Base-by-base conservation (phyloP, 2,888 invertebrate species). In the Drosophila nr. fundita region DNA sequence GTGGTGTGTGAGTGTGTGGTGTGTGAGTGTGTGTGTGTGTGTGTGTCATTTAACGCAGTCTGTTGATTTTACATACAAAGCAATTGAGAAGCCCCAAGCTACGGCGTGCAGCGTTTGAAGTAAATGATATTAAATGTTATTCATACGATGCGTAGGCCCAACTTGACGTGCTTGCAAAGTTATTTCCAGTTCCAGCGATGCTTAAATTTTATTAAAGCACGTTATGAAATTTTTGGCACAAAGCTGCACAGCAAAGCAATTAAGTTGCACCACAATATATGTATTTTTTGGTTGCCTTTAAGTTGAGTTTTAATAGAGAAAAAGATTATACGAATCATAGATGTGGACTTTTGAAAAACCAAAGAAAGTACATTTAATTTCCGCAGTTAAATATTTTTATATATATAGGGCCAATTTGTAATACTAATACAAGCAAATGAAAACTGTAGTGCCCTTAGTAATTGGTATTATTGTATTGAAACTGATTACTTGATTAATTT, bases 81-180 rank as follows among this genome's bases (percentile, higher is more conserved):
- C 54, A 57, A 63, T 59, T 62, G 42, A 57, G 61, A 63, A 54
- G 66, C 60, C 60, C 61, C 49, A 48, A 40, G 61, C 48, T 59
- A 62, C 36, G 36, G 61, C 38, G 27, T 21, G 45, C 29, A 49
- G 61, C 63, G 65, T 73, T 76, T 82, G 68, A 68, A 80, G 83
- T 78, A 78, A 82, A 80, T 74, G 65, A 78, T 69, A 83, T 84
- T 80, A 82, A 73, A 85, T 80, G 78, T 78, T 82, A 78, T 71
- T 80, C 82, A 83, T 76, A 64, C 80, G 80, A 59, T 76, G 73
- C 72, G 75, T 73, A 65, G 50, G 66, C 66, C 54, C 53, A 66
- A 30, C 50, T 70, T 50, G 79, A 50, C 30, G 63, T 50, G 71
- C 61, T 76, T 48, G 73, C 65, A 73, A 66, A 66, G 68, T 64